Percentiles rank a stretch among this genome's conserved stretches.
Evolutionary conservation across 1,140 invertebrate genomes (phyloP).

Genomic region (Calosoma granatense): DNA sequence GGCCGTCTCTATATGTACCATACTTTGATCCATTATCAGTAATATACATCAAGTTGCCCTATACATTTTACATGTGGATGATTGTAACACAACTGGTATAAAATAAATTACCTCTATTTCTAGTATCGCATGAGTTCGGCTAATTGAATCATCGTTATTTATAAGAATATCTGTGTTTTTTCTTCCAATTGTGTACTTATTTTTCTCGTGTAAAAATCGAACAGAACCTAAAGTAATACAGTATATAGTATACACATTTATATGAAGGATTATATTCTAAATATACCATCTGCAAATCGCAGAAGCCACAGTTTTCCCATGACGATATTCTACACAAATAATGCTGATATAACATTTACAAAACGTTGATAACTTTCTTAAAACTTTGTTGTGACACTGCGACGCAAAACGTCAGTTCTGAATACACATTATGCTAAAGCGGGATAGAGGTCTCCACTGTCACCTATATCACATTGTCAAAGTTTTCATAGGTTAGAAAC

Average conservation of each 20-base stretch:
- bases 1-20: conserved; percentile 33
- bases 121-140: conserved; percentile 33
- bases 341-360: too few relatives aligned
- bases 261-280: too few relatives aligned
- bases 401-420: too few relatives aligned
- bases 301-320: not conserved
- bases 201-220: conserved; percentile 13
- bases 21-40: conserved; percentile 37
- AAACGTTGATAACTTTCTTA: too few relatives aligned
- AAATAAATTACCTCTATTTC: conserved; percentile 22
- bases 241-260: too few relatives aligned
- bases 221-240: too few relatives aligned
- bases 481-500: too few relatives aligned
- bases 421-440: too few relatives aligned
- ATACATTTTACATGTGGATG: not conserved
- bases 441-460: too few relatives aligned
- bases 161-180: conserved; percentile 31
- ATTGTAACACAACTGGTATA: conserved; percentile 2
- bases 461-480: too few relatives aligned
- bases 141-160: conserved; percentile 31
- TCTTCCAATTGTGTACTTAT: conserved; percentile 30
- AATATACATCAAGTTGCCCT: conserved; percentile 22
- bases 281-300: not conserved
- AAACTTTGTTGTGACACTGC: too few relatives aligned
- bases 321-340: too few relatives aligned